Evolutionary conservation across 2,113 vertebrate species (phyloP).

Genomic region (Zosterops japonicus): DNA sequence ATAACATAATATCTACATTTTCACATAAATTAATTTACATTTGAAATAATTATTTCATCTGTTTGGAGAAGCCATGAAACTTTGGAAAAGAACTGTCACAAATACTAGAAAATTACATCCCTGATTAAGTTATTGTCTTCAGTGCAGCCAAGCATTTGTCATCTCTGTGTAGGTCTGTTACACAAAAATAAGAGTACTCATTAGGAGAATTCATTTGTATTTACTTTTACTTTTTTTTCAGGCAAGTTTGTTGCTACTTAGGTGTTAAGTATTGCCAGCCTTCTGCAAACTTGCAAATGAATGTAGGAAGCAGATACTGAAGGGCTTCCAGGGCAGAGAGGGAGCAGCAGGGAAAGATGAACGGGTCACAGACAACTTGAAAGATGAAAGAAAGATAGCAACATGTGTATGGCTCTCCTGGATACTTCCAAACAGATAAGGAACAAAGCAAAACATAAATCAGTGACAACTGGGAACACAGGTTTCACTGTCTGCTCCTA

Average conservation of each 20-base stretch:
- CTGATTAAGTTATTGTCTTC: not conserved
- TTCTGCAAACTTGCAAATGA: conserved; percentile 64
- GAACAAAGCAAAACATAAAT: conserved; percentile 50
- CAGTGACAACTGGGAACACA: not conserved
- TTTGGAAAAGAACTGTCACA: not conserved
- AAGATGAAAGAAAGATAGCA: conserved; percentile 50
- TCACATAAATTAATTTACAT: not conserved
- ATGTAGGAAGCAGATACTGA: conserved; percentile 58
- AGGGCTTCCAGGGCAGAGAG: conserved; percentile 40
- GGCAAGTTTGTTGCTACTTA: not conserved
- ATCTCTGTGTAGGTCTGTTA: not conserved
- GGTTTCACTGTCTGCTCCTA: not conserved
- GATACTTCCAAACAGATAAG: conserved; percentile 11
- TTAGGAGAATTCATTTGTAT: not conserved
- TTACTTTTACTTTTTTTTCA: not conserved
- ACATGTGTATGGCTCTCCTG: not conserved
- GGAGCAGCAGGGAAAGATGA: conserved; percentile 47
- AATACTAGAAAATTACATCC: not conserved
- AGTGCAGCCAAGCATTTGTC: not conserved
- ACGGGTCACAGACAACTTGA: conserved; percentile 64
- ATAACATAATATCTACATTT: not conserved
- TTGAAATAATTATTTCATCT: not conserved
- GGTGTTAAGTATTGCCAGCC: not conserved
- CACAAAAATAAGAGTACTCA: not conserved
- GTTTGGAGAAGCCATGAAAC: not conserved